Evolutionary conservation across 2,888 invertebrate species (phyloP), one percentile per base, ranked within the genome.

Genomic region (Ellobium chinense): DNA sequence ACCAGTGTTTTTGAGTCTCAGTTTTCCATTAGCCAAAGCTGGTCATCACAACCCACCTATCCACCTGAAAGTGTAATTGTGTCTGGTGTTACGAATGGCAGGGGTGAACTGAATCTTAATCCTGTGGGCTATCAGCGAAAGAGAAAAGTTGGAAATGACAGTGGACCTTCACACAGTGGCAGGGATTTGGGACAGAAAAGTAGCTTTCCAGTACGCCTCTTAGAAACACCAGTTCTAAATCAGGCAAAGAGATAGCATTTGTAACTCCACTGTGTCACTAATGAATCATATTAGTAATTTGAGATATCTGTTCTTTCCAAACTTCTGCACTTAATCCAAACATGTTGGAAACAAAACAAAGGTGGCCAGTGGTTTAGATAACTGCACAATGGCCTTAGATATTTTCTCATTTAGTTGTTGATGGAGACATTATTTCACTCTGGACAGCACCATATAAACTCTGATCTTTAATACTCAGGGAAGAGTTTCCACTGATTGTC

Each of bases 151-250:
- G 12, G 1, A 34, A 46, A 34, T 0, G 9, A 2, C 1, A 21
- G 46, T n/a, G 4, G n/a, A 29, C 12, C 69, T 34, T 70, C 9
- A 24, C 34, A 34, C 56, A 5, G 0, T 56, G 12, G 5, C 1
- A 37, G 58, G 36, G 12, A 36, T 12, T 27, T 24, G 2, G 37
- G 36, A 21, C 4, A 24, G 21, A 31, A n/a, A 5, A 65, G n/a
- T 54, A 2, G 24, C 12, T 1, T 1, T 24, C 18, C 74, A 21
- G 29, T 65, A 12, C 39, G 65, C 3, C 75, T 75, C n/a, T 54
- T 75, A 24, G 34, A 63, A 34, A 75, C 75, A 0, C 75, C 75
- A 2, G 34, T 75, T 63, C 27, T 75, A 27, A 63, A 54, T 63
- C 65, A 66, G 34, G 24, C 31, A 3, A 66, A 34, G n/a, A 56